A percentile compares a stretch with the other conserved stretches of the same genome.
phyloP scores from a whole-genome alignment of 2,113 vertebrate species.

The Esox niger region DNA sequence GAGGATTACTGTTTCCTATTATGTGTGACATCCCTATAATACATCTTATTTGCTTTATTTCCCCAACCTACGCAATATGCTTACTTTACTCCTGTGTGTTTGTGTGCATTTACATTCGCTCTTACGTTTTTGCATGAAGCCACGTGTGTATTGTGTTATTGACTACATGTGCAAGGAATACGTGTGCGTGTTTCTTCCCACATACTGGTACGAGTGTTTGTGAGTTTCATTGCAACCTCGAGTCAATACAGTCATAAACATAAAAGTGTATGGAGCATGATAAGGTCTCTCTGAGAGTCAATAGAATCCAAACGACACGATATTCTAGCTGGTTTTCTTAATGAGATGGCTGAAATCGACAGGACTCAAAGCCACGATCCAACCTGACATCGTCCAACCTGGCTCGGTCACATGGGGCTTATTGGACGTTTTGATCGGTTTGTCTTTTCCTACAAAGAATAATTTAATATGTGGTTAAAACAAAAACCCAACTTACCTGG shows the following conservation, averaged over 20 bases:
- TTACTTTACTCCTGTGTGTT: too few relatives aligned
- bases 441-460: neutral
- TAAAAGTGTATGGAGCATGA: constrained; percentile 30
- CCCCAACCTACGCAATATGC: too few relatives aligned
- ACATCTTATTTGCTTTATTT: too few relatives aligned
- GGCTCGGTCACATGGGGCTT: neutral
- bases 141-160: too few relatives aligned
- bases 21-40: too few relatives aligned
- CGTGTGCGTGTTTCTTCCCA: neutral
- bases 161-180: neutral
- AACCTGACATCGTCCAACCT: neutral
- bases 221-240: neutral
- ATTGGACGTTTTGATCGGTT: neutral
- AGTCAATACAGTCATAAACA: constrained; percentile 25
- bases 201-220: too few relatives aligned
- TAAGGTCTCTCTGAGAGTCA: constrained; percentile 27
- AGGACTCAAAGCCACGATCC: neutral
- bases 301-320: constrained; percentile 9
- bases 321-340: constrained; percentile 22
- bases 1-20: too few relatives aligned
- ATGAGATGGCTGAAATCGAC: constrained; percentile 7
- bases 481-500: too few relatives aligned
- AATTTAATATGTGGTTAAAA: too few relatives aligned
- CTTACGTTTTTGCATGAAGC: too few relatives aligned
- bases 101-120: too few relatives aligned